Base-by-base conservation (phyloP, 1,140 invertebrate species). In the Monochamus saltuarius region DNA sequence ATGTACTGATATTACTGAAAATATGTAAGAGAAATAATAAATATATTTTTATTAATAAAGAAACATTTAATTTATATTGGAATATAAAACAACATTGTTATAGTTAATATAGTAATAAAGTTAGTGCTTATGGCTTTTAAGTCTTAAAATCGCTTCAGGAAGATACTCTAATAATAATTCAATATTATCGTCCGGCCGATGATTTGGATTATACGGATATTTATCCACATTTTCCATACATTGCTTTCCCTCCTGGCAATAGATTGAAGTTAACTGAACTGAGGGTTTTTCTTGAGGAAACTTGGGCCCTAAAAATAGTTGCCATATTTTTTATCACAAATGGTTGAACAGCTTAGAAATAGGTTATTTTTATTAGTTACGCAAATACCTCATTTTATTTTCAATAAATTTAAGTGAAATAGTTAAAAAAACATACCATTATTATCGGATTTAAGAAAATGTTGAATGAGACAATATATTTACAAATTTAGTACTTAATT, bases 261-360 rank as follows among this genome's bases (percentile, higher is more conserved):
- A 72, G 6, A 75, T 47, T 7, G 74, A 75, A 16, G 63, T 63
- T 14, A 77, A 53, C 13, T 62, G 40, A 10, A 75, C 66, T 19
- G 37, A 66, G 7, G 76, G 75, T 53, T 64, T 65, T 34, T 73
- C 72, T 43, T 64, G 19, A 6, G 75, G 75, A 61, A 75, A 77
- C 49, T 70, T 61, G 13, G 45, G 10, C 16, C 68, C 70, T 61
- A 37, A 38, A 67, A 65, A n/a, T 17, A 4, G n/a, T 38, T 35
- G 7, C 37, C 17, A 19, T n/a, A n/a, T n/a, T n/a, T n/a, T n/a
- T n/a, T n/a, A n/a, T n/a, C n/a, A n/a, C n/a, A n/a, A n/a, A n/a
- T n/a, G n/a, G n/a, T n/a, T n/a, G n/a, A n/a, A n/a, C n/a, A n/a
- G n/a, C n/a, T n/a, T n/a, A n/a, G n/a, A n/a, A n/a, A n/a, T n/a